Base-by-base conservation (phyloP, 2,797 vertebrate genomes). In the Semaprochilodus insignis region DNA sequence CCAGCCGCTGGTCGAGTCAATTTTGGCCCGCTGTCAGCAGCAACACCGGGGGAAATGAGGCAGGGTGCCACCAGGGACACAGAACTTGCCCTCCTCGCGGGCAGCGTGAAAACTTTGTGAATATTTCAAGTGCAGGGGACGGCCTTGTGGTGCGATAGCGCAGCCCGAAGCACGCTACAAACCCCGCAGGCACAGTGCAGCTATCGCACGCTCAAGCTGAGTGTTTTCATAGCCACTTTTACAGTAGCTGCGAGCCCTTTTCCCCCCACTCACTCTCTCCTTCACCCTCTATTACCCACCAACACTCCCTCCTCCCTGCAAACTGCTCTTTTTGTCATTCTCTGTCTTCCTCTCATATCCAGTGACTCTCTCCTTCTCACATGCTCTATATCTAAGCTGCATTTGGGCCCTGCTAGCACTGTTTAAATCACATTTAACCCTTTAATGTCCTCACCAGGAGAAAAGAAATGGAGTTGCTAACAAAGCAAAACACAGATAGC, bases 281-380 rank as follows among this genome's bases (percentile, higher is more conserved):
- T 88, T 88, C 87, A 69, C 85, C 83, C 77, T 81, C 89, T 63
- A 84, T 90, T 85, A 86, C 81, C 87, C 83, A 23, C 77, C 63
- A 70, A 83, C 85, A 62, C 60, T 81, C 81, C 81, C 83, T 81
- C 83, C 82, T 79, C 84, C 55, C 60, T 44, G 74, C 83, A 84
- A 81, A 72, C 59, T 84, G 77, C 83, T 85, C 82, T 78, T 83
- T 82, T 81, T 88, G 81, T 87, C 80, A 81, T 82, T 70, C 21
- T 13, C 75, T 67, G 54, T 80, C 85, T 85, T 83, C 81, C 81
- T 77, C 83, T 54, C 31, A 51, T 25, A 77, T 62, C 36, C 59
- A 48, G n/a, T 52, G 62, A 10, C 54, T 27, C 36, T 44, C 36
- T 69, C 66, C n/a, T n/a, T 16, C 36, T 21, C 36, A 44, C 7